These are phyloP conservation scores for Microtus richardsoni DNA, from an alignment of 2,113 vertebrate species.

Conservation along the genomic window DNA sequence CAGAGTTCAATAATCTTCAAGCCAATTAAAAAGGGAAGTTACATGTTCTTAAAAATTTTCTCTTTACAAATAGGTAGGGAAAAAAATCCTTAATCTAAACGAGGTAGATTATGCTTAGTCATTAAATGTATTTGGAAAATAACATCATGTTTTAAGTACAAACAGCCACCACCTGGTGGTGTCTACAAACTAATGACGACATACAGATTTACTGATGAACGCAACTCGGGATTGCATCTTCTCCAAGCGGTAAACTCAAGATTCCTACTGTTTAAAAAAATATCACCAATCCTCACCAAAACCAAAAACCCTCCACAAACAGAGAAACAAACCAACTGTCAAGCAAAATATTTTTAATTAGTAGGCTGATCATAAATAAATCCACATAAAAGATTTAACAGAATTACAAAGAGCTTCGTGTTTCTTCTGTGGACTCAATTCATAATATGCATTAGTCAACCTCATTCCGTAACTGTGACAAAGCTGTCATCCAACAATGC, in stretches of 20 bases:
- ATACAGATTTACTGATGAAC: not conserved
- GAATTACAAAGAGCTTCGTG: conserved; percentile 91
- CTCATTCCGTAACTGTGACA: conserved; percentile 84
- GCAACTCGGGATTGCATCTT: not conserved
- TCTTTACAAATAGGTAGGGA: not conserved
- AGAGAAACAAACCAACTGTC: conserved; percentile 71
- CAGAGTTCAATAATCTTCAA: conserved; percentile 59
- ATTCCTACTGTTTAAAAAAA: conserved; percentile 38
- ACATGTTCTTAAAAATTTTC: not conserved
- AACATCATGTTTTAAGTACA: conserved; percentile 52
- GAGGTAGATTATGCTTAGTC: conserved; percentile 39
- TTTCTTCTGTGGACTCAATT: conserved; percentile 82
- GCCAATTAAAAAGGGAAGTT: conserved; percentile 10
- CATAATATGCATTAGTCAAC: conserved; percentile 81
- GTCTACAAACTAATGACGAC: not conserved
- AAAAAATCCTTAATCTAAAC: conserved; percentile 30
- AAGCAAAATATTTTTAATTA: conserved; percentile 95
- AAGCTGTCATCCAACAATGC: conserved; percentile 83
- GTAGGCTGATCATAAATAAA: conserved; percentile 98
- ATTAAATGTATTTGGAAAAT: conserved; percentile 58
- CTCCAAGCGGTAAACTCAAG: not conserved
- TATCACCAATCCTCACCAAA: conserved; percentile 46
- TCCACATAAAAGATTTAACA: conserved; percentile 95
- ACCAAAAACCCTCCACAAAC: not conserved
- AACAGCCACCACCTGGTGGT: conserved; percentile 17